Evolutionary conservation across 2,888 invertebrate species (phyloP), one percentile per base, ranked within the genome.

Genomic region (Lutraria lutraria): DNA sequence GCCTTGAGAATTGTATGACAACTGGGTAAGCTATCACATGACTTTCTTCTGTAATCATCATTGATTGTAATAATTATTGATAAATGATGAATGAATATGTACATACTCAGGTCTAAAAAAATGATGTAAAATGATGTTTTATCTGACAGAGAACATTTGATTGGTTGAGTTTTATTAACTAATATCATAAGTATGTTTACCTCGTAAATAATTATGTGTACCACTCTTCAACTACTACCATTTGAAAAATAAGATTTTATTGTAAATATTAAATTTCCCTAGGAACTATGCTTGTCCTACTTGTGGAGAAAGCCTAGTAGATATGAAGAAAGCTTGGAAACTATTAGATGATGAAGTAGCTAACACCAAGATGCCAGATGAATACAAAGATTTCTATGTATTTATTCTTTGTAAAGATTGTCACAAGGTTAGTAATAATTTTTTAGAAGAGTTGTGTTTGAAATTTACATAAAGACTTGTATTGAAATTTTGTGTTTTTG

Each of bases 401-500:
- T 98, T 98, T 88, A 98, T 99, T 95, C 97, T 98, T 15, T 99
- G 99, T 97, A 98, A 98, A 96, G 99, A 99, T 97, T 99, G 99
- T 96, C 98, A 98, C 96, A 98, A 98, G 97, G 98, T 98, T 97
- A 84, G 81, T 54, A 53, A n/a, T 80, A 8, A 56, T 82, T 56
- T n/a, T n/a, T 56, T 25, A 2, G 10, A 43, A 52, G 15, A 53
- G 54, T 29, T 56, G 25, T 83, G 25, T 31, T 16, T 43, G 12
- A 10, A 6, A 43, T 80, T 21, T 43, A 43, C 43, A 43, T 8
- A 4, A 8, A 43, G 43, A 43, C 43, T 43, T 43, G 43, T 43
- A 43, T 43, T 43, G 43, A 43, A 43, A n/a, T 80, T 52, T 80
- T 31, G 76, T 8, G 0, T 68, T n/a, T 25, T n/a, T 68, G 4